Evolutionary conservation across 2,113 vertebrate species (phyloP).

Genomic region (Gila orcuttii): DNA sequence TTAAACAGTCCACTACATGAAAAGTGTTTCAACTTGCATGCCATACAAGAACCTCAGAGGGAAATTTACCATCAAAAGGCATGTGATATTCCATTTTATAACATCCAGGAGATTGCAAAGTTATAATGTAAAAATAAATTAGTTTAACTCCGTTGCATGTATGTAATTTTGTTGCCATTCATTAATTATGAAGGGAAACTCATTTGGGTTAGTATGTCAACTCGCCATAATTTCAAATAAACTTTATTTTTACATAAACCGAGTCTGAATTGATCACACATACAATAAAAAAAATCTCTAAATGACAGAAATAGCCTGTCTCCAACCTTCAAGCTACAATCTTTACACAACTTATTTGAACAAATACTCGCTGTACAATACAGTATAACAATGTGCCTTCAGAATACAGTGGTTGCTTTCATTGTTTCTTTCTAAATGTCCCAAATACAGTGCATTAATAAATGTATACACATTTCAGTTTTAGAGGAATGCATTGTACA

Average conservation of each 20-base stretch:
- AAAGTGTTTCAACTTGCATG: neutral
- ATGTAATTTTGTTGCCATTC: neutral
- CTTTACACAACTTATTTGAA: constrained; percentile 65
- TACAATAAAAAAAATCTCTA: constrained; percentile 78
- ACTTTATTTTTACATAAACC: constrained; percentile 83
- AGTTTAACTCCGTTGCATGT: neutral
- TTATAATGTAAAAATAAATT: no score
- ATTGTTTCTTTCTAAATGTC: constrained; percentile 54
- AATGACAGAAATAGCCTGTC: constrained; percentile 71
- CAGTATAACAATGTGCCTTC: constrained; percentile 65
- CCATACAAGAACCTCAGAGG: neutral
- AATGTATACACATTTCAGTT: constrained; percentile 61
- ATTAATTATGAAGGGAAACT: neutral
- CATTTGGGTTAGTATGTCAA: neutral
- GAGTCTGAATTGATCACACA: constrained; percentile 77
- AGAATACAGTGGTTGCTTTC: constrained; percentile 63
- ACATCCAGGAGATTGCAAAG: neutral
- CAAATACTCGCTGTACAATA: constrained; percentile 66
- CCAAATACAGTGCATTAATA: constrained; percentile 60
- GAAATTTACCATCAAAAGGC: neutral
- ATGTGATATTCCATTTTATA: neutral
- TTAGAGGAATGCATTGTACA: constrained; percentile 68
- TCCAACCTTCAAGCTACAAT: constrained; percentile 67
- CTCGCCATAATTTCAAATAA: constrained; percentile 76
- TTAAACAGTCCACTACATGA: neutral